These are phyloP conservation scores for Sciurus vulgaris DNA, from an alignment of 2,797 vertebrate genomes.

Conservation along the genomic window DNA sequence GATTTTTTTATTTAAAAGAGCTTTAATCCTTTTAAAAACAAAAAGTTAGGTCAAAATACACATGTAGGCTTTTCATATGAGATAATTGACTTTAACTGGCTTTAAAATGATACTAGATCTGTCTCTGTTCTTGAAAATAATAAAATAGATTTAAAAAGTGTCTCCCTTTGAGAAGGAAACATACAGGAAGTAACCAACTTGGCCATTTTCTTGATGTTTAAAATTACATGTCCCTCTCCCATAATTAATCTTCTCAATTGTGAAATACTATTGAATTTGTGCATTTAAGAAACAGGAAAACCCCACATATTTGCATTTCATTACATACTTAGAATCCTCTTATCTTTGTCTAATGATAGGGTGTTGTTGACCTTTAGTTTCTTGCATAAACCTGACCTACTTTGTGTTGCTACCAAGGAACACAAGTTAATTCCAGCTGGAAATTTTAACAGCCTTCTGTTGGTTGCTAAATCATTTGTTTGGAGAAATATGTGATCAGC, in stretches of 20 bases:
- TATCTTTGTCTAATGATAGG: not conserved
- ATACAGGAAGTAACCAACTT: not conserved
- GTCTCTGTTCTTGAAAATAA: slow-evolving; percentile 12
- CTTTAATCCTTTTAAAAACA: slow-evolving; percentile 28
- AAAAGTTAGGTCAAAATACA: not conserved
- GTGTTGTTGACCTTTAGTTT: not conserved
- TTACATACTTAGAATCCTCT: not conserved
- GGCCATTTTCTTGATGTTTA: slow-evolving; percentile 20
- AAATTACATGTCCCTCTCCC: not conserved
- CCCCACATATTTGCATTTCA: not conserved
- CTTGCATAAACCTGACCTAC: not conserved
- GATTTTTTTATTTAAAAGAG: slow-evolving; percentile 37
- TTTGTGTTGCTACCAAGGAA: not conserved
- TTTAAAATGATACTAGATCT: not conserved
- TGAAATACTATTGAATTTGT: slow-evolving; percentile 27
- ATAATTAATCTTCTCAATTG: not conserved
- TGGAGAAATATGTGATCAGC: not conserved
- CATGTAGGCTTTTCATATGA: not conserved
- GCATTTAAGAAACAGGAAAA: not conserved
- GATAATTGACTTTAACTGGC: not conserved
- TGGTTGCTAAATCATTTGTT: not conserved
- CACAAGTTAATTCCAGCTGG: not conserved
- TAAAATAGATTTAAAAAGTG: not conserved
- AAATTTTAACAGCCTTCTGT: not conserved
- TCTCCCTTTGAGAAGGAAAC: not conserved